These are phyloP conservation scores for Cavia porcellus DNA, from an alignment of 2,113 vertebrate species.

Conservation along the genomic window DNA sequence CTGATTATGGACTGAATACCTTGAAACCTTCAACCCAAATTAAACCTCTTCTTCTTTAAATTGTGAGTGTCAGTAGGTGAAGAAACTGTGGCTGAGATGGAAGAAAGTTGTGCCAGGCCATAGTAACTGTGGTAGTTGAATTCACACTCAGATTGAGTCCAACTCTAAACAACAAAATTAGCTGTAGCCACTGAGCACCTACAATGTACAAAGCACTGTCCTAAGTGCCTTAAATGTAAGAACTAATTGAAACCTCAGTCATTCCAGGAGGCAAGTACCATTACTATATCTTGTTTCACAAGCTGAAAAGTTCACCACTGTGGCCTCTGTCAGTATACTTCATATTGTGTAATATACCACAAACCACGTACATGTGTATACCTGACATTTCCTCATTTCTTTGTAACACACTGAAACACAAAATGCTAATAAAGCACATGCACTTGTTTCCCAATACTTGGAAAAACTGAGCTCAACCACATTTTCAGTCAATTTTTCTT, in stretches of 20 bases:
- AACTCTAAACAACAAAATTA: not conserved
- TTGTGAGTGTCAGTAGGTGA: not conserved
- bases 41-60: not conserved
- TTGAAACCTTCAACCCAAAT: not conserved
- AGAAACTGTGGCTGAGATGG: not conserved
- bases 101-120: not conserved
- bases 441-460: not conserved
- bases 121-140: not conserved
- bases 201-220: not conserved
- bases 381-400: not conserved
- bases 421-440: constrained; percentile 40
- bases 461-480: not conserved
- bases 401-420: not conserved
- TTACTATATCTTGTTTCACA: constrained; percentile 5
- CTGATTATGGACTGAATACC: not conserved
- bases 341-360: not conserved
- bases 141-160: not conserved
- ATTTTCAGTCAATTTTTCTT: constrained; percentile 3
- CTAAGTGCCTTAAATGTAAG: not conserved
- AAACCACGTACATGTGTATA: not conserved
- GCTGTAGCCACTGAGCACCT: not conserved
- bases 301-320: not conserved
- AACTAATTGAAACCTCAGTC: constrained; percentile 22
- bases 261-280: not conserved
- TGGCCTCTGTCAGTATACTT: not conserved